phyloP scores from a whole-genome alignment of 2,797 vertebrate species.

The Erethizon dorsatum region DNA sequence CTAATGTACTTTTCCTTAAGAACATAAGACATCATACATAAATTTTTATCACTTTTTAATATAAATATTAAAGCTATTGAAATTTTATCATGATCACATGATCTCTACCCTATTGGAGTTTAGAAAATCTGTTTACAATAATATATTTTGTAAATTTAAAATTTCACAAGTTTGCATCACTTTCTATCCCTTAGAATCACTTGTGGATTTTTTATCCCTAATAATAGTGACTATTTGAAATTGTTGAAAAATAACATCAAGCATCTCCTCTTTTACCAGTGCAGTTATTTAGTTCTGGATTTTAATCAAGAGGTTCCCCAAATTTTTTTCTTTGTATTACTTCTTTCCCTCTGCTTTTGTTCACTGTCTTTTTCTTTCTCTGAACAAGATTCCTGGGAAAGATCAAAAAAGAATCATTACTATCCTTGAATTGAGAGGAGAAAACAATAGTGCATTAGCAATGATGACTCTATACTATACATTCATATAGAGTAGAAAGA shows the following conservation, averaged over 20 bases:
- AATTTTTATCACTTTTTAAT: background rate
- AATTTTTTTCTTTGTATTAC: background rate
- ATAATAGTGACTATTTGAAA: background rate
- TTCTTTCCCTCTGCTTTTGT: background rate
- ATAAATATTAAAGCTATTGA: slow-evolving; percentile 7
- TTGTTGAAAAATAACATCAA: background rate
- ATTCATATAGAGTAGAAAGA: background rate
- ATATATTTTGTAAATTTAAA: background rate
- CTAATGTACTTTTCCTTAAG: background rate
- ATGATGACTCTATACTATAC: background rate
- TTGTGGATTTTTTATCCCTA: background rate
- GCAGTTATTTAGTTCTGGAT: background rate
- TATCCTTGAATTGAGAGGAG: background rate
- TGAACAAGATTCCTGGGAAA: background rate
- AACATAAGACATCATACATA: background rate
- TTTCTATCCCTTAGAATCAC: background rate
- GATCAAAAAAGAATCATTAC: background rate
- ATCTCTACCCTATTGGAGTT: background rate
- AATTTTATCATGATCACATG: background rate
- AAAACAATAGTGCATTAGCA: background rate
- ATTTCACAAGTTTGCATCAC: background rate
- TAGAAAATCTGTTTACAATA: background rate
- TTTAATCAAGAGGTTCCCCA: background rate
- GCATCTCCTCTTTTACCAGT: background rate
- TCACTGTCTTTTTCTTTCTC: background rate